Conservation (phyloP, 2,797 vertebrate species). For the Poeciliopsis turneri region DNA sequence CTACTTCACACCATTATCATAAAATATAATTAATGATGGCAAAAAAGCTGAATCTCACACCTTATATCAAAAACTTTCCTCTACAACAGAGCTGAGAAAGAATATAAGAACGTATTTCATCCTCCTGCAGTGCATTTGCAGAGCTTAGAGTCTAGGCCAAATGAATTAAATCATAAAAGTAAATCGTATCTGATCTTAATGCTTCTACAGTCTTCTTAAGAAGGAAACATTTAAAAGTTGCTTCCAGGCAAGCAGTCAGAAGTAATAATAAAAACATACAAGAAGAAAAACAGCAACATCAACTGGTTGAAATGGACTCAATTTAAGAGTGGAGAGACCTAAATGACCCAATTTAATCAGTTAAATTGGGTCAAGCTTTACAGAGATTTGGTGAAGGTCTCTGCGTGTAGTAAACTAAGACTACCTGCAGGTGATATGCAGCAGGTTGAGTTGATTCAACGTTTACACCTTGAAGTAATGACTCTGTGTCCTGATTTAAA, state of each 20-base stretch:
- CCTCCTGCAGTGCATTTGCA: neutral
- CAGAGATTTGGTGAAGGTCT: neutral
- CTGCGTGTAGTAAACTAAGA: neutral
- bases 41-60: neutral
- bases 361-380: neutral
- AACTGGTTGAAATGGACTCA: neutral
- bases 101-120: neutral
- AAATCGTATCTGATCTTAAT: conserved; percentile 1
- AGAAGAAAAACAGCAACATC: neutral
- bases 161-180: neutral
- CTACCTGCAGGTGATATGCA: conserved; percentile 4
- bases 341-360: neutral
- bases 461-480: conserved; percentile 64
- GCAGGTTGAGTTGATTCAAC: conserved; percentile 44
- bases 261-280: neutral
- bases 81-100: neutral
- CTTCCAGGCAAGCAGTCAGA: neutral
- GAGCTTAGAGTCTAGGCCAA: neutral
- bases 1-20: neutral
- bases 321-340: neutral
- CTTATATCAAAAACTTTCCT: neutral
- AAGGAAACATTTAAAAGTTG: conserved; percentile 4
- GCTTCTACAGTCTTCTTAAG: neutral
- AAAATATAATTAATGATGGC: neutral
- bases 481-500: conserved; percentile 23